Evolutionary conservation across 2,113 vertebrate species (phyloP).

Genomic region (Leucopternis melanops): DNA sequence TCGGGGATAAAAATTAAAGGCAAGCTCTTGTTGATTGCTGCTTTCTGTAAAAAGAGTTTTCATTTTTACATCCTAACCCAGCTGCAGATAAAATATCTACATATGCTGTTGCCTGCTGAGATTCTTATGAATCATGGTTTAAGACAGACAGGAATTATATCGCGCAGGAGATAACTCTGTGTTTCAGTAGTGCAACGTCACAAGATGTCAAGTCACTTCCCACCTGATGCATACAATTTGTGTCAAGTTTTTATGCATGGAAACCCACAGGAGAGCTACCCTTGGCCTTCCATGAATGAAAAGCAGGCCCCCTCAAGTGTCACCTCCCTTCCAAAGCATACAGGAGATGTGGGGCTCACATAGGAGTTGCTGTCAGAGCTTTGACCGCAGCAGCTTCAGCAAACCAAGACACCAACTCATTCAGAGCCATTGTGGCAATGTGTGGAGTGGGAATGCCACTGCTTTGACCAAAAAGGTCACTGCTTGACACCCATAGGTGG

Average conservation of each 20-base stretch:
- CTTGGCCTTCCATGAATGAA: background rate
- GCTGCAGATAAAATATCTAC: background rate
- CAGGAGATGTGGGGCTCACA: background rate
- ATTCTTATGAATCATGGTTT: background rate
- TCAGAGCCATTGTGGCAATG: accelerated
- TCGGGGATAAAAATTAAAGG: background rate
- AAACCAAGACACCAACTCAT: accelerated
- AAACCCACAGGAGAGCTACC: background rate
- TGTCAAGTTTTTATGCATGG: background rate
- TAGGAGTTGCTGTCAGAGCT: background rate
- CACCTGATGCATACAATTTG: background rate
- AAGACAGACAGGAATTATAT: background rate
- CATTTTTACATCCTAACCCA: background rate
- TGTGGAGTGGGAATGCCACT: background rate
- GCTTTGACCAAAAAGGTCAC: background rate
- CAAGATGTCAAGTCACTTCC: background rate
- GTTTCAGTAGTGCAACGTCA: background rate
- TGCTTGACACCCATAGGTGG: background rate
- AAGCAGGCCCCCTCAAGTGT: background rate
- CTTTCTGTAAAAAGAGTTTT: background rate
- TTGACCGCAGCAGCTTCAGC: background rate
- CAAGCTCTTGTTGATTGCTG: background rate
- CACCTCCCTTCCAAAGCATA: background rate
- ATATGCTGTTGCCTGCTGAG: background rate
- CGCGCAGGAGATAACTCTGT: background rate